Conservation (phyloP, 2,797 vertebrate species). For the Crocidura indochinensis region DNA sequence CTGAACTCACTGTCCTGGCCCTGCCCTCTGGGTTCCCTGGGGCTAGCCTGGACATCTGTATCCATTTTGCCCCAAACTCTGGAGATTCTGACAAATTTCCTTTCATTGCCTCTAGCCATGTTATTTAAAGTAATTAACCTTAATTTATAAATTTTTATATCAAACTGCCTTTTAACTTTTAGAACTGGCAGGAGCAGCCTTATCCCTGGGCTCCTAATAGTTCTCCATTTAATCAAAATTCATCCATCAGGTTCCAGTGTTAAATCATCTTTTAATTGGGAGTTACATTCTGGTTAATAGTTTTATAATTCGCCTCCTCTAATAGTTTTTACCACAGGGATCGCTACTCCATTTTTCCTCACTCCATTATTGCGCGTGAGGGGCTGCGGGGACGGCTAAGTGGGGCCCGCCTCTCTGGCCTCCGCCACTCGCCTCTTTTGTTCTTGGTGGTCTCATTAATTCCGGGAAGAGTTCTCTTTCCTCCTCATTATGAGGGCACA, state of each 20-base stretch:
- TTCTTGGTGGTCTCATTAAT: constrained; percentile 92
- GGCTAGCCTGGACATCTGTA: constrained; percentile 89
- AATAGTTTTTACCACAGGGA: constrained; percentile 98
- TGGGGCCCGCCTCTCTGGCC: constrained; percentile 87
- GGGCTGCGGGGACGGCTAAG: constrained; percentile 90
- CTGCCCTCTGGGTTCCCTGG: constrained; percentile 86
- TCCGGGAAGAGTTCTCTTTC: constrained; percentile 87
- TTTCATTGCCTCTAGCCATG: constrained; percentile 95
- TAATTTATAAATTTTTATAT: constrained; percentile 99
- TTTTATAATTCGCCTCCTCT: constrained; percentile 99
- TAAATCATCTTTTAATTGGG: constrained; percentile 99
- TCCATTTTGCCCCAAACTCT: constrained; percentile 92
- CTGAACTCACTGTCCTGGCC: constrained; percentile 80
- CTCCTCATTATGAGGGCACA: constrained; percentile 88
- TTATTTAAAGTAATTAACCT: constrained; percentile 99
- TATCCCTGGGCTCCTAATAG: constrained; percentile 97
- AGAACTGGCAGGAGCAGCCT: constrained; percentile 94
- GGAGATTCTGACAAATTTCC: constrained; percentile 94
- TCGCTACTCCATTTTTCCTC: constrained; percentile 96
- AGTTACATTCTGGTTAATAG: constrained; percentile 99
- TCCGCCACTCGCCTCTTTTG: constrained; percentile 84
- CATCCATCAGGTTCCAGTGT: constrained; percentile 99
- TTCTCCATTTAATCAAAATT: constrained; percentile 99
- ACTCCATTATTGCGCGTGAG: constrained; percentile 91
- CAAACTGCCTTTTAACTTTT: constrained; percentile 97